Base-by-base conservation (phyloP, 2,113 vertebrate species). In the Megaleporinus macrocephalus region DNA sequence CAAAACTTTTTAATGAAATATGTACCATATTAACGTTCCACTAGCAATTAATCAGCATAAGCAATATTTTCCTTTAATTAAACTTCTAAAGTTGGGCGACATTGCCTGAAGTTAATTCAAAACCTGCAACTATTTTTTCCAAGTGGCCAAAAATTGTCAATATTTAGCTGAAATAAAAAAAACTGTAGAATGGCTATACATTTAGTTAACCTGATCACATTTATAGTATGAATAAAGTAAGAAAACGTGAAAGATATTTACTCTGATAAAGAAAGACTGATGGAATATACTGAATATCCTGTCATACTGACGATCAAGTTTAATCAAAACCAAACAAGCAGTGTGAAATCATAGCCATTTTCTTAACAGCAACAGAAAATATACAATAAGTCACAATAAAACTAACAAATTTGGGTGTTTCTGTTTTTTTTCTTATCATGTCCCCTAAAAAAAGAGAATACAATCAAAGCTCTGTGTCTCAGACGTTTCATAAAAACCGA, bases 381-480 rank as follows among this genome's bases (percentile, higher is more conserved):
- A 47, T 82, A 88, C 83, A 84, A 69, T 72, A 71, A 65, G 14
- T 81, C 78, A 87, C 83, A 88, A 81, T 84, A 85, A 80, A 85
- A 79, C 79, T 66, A 82, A 75, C 47, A 65, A 68, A 85, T 75
- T 71, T 63, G 63, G 74, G 47, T 65, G 30, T 51, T 26, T 72
- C 72, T 78, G 73, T 27, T 62, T 49, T 55, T 74, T 49, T 68
- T 57, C 74, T 76, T 30, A 44, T 44, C 4, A 44, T 44, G 74
- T 90, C 74, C 59, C 77, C 49, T 79, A 73, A 83, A 86, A 81
- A 51, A 84, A n/a, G 20, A 87, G 57, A 91, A 88, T 92, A 89
- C 89, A 91, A 92, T 91, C 89, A 93, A 85, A 86, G 81, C 90
- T 87, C 89, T 85, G 83, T 89, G 78, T 86, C 86, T 85, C 86